phyloP scores from a whole-genome alignment of 2,888 invertebrate genomes.

The Bombylius discolor region DNA sequence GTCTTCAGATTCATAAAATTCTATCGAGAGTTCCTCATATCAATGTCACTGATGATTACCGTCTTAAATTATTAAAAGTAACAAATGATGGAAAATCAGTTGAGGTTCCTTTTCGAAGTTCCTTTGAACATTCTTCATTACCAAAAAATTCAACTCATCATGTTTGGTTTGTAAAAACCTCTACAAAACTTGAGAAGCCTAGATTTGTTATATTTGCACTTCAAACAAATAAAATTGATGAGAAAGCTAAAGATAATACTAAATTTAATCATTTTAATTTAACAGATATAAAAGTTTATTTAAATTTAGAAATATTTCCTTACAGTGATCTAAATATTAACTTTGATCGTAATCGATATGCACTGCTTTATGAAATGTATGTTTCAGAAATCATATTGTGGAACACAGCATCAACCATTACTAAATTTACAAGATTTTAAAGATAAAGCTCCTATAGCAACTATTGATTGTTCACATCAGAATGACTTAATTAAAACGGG shows the following conservation, averaged over 20 bases:
- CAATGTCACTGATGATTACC: too few species aligned
- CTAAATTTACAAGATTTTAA: background rate
- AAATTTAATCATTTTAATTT: slow-evolving; percentile 20
- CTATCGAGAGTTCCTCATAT: too few species aligned
- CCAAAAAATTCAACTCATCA: slow-evolving; percentile 8
- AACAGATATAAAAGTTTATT: slow-evolving; percentile 25
- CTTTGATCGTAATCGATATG: slow-evolving; percentile 19
- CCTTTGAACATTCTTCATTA: too few species aligned
- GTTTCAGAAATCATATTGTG: slow-evolving; percentile 17
- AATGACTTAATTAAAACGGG: slow-evolving; percentile 15
- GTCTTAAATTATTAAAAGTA: background rate
- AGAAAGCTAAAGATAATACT: slow-evolving; percentile 13
- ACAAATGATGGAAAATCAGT: background rate
- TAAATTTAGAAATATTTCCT: slow-evolving; percentile 27
- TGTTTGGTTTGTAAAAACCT: too few species aligned
- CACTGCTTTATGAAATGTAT: slow-evolving; percentile 20
- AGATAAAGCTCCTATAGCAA: slow-evolving; percentile 15
- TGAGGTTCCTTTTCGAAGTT: too few species aligned
- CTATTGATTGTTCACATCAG: slow-evolving; percentile 21
- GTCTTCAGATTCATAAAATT: too few species aligned
- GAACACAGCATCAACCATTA: too few species aligned
- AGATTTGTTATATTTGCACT: slow-evolving; percentile 26
- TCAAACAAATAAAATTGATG: slow-evolving; percentile 28
- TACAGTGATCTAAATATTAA: slow-evolving; percentile 25
- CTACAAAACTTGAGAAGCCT: slow-evolving; percentile 27